phyloP scores from a whole-genome alignment of 2,797 vertebrate species.

The Trichosurus vulpecula region DNA sequence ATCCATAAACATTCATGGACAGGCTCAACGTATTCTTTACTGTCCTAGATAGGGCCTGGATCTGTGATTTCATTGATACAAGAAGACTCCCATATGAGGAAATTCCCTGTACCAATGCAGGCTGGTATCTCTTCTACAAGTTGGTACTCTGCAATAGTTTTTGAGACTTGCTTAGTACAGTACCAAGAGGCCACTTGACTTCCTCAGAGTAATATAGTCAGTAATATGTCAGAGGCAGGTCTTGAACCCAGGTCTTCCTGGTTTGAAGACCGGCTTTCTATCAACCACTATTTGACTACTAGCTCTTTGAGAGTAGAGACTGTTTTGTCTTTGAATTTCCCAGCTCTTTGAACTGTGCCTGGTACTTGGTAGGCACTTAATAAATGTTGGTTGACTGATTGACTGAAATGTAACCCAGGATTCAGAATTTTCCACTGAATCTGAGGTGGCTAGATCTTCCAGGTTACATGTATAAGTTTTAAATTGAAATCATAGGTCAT shows the following conservation, averaged over 20 bases:
- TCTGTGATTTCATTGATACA: background rate
- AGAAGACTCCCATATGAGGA: background rate
- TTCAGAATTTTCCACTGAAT: background rate
- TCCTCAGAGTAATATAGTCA: background rate
- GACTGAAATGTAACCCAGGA: background rate
- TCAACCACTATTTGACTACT: background rate
- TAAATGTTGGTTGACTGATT: slow-evolving; percentile 2
- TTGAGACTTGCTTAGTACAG: background rate
- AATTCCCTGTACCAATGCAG: background rate
- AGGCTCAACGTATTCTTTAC: background rate
- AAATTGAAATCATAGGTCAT: background rate
- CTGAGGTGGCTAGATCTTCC: background rate
- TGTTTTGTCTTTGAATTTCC: background rate
- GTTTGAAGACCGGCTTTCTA: background rate
- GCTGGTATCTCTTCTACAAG: background rate
- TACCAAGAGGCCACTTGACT: background rate
- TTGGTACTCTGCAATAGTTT: background rate
- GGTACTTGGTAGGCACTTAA: background rate
- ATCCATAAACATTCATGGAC: background rate
- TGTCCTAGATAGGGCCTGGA: background rate
- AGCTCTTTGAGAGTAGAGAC: background rate
- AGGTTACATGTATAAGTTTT: background rate
- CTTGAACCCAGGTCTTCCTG: background rate
- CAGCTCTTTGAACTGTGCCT: background rate
- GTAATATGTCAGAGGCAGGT: background rate